Conservation (phyloP, 2,888 invertebrate genomes). For the Creontiades dilutus region DNA sequence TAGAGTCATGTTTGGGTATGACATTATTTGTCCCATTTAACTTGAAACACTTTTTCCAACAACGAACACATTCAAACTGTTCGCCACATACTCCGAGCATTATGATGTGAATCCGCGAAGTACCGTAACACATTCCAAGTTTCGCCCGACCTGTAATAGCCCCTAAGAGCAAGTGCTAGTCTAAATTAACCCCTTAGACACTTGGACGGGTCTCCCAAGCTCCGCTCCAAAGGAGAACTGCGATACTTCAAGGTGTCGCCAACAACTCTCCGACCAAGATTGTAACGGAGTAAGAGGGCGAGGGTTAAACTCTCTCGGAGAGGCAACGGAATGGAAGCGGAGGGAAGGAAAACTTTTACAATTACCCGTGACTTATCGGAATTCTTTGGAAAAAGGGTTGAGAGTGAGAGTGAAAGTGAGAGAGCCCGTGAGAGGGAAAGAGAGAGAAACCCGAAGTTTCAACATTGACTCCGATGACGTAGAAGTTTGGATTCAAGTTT, state of each 20-base stretch:
- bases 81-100: no score
- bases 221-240: neutral
- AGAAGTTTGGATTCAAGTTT: neutral
- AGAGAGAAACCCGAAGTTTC: neutral
- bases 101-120: no score
- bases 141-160: no score
- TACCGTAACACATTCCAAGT: no score
- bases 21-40: no score
- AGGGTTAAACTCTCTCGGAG: neutral
- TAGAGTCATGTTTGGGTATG: no score
- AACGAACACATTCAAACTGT: no score
- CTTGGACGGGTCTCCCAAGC: neutral
- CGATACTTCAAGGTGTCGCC: neutral
- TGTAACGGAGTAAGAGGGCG: slow-evolving; percentile 7
- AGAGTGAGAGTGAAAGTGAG: neutral
- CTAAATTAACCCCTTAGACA: slow-evolving; percentile 12
- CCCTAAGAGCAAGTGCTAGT: neutral
- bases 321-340: neutral
- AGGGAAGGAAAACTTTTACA: neutral
- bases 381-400: neutral
- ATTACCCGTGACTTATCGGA: slow-evolving; percentile 19
- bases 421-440: neutral
- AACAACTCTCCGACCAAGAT: neutral
- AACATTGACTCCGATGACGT: neutral
- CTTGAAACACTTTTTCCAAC: no score